A percentile compares a stretch with the other conserved stretches of the same genome.
These are phyloP conservation scores for Tragelaphus strepsiceros DNA, from an alignment of 2,113 vertebrate genomes.

Conservation along the genomic window DNA sequence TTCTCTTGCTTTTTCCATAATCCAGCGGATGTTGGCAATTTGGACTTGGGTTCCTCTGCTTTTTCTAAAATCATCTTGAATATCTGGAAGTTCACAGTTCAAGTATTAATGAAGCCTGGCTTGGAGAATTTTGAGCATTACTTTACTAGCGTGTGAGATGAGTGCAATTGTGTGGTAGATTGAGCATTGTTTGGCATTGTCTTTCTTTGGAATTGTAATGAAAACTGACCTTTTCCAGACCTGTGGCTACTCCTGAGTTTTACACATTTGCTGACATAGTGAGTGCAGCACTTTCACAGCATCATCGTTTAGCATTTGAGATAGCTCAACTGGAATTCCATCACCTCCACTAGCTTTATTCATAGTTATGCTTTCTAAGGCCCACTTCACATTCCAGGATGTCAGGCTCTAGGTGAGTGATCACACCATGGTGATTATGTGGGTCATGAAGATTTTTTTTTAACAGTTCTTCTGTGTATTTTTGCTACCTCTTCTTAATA, in stretches of 20 bases:
- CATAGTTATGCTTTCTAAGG: accelerated
- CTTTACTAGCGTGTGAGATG: neutral
- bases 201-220: neutral
- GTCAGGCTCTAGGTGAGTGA: neutral
- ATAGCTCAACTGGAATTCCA: neutral
- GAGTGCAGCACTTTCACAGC: neutral
- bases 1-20: neutral
- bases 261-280: neutral
- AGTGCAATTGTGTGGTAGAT: neutral
- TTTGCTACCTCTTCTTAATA: too few species aligned
- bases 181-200: neutral
- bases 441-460: too few species aligned
- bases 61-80: neutral
- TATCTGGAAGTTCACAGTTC: neutral
- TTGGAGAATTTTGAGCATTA: neutral
- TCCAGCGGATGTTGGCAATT: neutral
- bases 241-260: neutral
- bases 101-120: accelerated
- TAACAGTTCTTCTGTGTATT: too few species aligned
- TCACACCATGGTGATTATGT: neutral
- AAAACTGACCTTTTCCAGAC: neutral
- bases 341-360: neutral
- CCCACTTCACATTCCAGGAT: neutral
- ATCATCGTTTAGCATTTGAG: neutral
- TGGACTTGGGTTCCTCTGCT: neutral